Percentiles rank a stretch among this genome's conserved stretches.
Evolutionary conservation across 35 echinoderm and acorn worm species (phyloP).

Genomic region (Anneissia japonica): DNA sequence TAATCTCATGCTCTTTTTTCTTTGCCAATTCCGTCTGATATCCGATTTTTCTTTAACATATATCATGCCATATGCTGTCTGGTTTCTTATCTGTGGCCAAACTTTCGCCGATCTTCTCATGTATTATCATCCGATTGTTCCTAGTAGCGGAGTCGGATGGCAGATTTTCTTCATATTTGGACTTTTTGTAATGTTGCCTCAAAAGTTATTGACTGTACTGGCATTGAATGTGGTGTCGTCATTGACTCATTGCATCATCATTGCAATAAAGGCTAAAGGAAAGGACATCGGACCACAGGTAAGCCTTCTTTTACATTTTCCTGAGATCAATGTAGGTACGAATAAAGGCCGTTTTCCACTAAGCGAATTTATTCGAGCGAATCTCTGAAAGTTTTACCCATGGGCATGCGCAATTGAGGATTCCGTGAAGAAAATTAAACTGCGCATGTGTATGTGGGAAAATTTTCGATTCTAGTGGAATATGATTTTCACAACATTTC

Average conservation of each 20-base stretch:
- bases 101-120: background rate
- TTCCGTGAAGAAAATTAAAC: no score
- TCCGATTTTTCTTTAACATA: background rate
- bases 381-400: no score
- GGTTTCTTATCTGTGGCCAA: background rate
- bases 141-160: background rate
- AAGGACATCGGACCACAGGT: background rate
- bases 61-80: background rate
- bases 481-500: no score
- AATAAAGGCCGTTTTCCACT: no score
- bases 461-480: no score
- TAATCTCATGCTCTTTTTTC: background rate
- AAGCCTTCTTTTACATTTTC: background rate
- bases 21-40: background rate
- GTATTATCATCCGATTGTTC: background rate
- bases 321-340: no score
- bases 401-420: no score
- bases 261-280: background rate
- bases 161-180: background rate
- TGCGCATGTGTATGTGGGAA: no score
- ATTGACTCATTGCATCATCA: background rate
- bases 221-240: background rate
- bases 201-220: background rate
- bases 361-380: no score
- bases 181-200: background rate